Evolutionary conservation across 2,113 vertebrate species (phyloP), one percentile per base, ranked within the genome.

Genomic region (Tylochromis polylepis): DNA sequence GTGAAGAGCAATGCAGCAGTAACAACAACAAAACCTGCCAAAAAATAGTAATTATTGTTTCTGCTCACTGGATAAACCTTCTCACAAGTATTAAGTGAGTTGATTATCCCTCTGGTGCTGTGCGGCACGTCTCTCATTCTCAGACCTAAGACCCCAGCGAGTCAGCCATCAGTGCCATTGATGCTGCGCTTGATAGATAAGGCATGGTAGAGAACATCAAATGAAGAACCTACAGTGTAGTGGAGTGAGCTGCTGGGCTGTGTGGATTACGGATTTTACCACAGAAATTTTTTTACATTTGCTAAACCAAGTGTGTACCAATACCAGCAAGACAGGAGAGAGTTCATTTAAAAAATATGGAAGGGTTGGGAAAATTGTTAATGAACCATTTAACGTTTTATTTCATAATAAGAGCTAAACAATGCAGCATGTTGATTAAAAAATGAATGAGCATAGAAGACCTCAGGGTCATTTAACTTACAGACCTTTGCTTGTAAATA

Each of bases 111-210:
- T 82, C 58, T 46, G 58, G 53, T 22, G 18, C 72, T 81, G 49
- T 82, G 58, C 5, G 11, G 57, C 88, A 87, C 3, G 11, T 81
- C 62, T 67, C n/a, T 79, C 55, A 75, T 89, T 84, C 83, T 85
- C 75, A 87, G 59, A 85, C 55, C 72, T 77, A 38, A 51, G 90
- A 77, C 43, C 85, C 46, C 79, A 83, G 20, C 5, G 65, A 91
- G 75, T 72, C 82, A 29, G 75, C 75, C 81, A 81, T 94, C 89
- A 93, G 87, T n/a, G 82, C 62, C 90, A 87, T 87, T 90, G 85
- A 90, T 22, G 84, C 78, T 87, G 86, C 89, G 84, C 83, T 82
- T 83, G 88, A 92, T 92, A 82, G 85, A 91, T 92, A 79, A 15
- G 41, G 36, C 62, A 88, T 29, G 58, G 60, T 79, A 82, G 60